phyloP scores from a whole-genome alignment of 1,140 invertebrate species.

The Drosophila lacertosa region DNA sequence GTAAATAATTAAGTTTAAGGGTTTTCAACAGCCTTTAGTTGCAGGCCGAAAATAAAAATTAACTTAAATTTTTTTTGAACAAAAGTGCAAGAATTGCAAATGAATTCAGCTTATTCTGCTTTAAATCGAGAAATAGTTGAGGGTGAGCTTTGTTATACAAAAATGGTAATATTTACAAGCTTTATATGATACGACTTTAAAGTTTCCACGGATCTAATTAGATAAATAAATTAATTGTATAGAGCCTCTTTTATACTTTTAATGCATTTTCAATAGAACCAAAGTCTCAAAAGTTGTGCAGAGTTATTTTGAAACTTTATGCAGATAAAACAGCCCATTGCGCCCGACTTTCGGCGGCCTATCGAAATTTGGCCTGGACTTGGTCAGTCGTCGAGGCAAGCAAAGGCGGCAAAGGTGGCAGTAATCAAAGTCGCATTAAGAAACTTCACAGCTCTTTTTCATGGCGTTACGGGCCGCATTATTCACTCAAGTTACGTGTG shows the following conservation, averaged over 20 bases:
- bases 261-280: no score
- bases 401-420: constrained; percentile 3
- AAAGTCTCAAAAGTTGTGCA: no score
- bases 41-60: background rate
- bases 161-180: no score
- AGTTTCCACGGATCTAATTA: no score
- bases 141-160: no score
- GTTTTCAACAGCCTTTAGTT: constrained; percentile 1
- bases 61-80: no score
- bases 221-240: no score
- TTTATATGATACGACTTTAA: no score
- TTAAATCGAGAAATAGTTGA: no score
- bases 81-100: no score
- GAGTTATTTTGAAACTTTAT: background rate
- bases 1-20: constrained; percentile 49
- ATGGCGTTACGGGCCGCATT: constrained; percentile 43
- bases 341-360: background rate
- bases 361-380: constrained; percentile 12
- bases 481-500: constrained; percentile 48
- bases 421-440: constrained; percentile 55
- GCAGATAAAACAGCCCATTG: constrained; percentile 3
- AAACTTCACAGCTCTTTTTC: constrained; percentile 59
- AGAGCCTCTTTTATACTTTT: no score
- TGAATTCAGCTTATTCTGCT: no score
- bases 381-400: background rate